Conservation (phyloP, 2,888 invertebrate species). For the Cosmia pyralina region DNA sequence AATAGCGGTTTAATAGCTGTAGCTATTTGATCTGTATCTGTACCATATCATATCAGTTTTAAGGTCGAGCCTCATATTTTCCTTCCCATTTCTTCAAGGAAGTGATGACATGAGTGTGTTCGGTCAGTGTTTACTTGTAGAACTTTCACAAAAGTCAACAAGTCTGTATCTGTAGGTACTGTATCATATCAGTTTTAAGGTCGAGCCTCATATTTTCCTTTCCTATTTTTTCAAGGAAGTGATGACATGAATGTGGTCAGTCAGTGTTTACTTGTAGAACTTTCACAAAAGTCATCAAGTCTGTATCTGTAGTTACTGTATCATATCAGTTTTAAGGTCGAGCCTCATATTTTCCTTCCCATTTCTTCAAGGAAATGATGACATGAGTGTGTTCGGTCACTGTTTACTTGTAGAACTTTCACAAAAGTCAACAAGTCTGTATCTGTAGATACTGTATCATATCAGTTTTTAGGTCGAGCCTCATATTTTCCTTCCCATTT, state of each 20-base stretch:
- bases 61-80: neutral
- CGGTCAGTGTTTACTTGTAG: neutral
- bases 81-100: neutral
- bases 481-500: constrained; percentile 4
- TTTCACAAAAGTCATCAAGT: constrained; percentile 4
- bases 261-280: neutral
- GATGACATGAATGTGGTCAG: neutral
- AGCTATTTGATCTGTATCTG: neutral
- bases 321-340: neutral
- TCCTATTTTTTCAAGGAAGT: neutral
- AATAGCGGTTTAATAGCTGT: neutral
- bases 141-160: neutral
- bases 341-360: neutral
- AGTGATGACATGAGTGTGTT: neutral
- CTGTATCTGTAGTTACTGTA: neutral
- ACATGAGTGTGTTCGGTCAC: neutral
- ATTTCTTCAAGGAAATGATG: neutral
- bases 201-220: neutral
- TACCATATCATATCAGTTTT: neutral
- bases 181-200: neutral
- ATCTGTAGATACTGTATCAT: neutral
- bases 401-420: neutral
- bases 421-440: constrained; percentile 6
- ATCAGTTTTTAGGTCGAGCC: neutral
- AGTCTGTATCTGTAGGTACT: too few species aligned